A percentile compares a stretch with the other conserved stretches of the same genome.
Evolutionary conservation across 2,797 vertebrate species (phyloP).

Genomic region (Toxotes lorentzi): DNA sequence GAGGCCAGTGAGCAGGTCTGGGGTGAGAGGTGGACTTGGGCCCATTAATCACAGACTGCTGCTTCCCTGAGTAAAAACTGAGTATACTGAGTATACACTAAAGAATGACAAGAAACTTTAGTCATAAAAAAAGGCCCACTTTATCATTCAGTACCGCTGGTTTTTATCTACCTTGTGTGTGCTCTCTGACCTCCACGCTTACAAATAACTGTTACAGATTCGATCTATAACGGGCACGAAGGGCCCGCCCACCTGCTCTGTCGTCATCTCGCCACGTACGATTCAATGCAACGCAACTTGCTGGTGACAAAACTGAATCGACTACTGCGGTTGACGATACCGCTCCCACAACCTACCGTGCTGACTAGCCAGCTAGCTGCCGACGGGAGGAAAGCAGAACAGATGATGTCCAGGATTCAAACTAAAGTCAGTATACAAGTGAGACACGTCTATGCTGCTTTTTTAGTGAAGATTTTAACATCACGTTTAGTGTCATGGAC

Average conservation of each 20-base stretch:
- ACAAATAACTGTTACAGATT: neutral
- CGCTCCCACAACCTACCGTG: neutral
- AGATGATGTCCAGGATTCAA: slow-evolving; percentile 45
- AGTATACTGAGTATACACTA: no score
- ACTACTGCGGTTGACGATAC: slow-evolving; percentile 45
- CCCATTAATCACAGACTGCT: slow-evolving; percentile 65
- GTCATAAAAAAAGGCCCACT: neutral
- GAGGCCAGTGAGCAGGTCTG: slow-evolving; percentile 19
- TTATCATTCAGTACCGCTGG: neutral
- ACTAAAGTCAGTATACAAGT: slow-evolving; percentile 68
- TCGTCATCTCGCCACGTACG: slow-evolving; percentile 79
- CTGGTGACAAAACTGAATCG: slow-evolving; percentile 34
- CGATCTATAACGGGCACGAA: neutral
- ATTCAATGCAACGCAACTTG: slow-evolving; percentile 74
- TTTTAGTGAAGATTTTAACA: neutral
- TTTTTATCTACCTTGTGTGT: neutral
- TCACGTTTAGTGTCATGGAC: neutral
- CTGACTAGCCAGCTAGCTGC: slow-evolving; percentile 41
- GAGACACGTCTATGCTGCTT: neutral
- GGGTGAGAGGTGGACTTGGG: slow-evolving; percentile 53
- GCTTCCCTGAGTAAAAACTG: slow-evolving; percentile 28
- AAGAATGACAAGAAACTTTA: neutral
- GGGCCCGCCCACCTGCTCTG: slow-evolving; percentile 52
- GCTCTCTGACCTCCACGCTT: neutral
- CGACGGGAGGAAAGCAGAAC: slow-evolving; percentile 30